Evolutionary conservation across 2,113 vertebrate genomes (phyloP).

Genomic region (Ceyx margarethae): DNA sequence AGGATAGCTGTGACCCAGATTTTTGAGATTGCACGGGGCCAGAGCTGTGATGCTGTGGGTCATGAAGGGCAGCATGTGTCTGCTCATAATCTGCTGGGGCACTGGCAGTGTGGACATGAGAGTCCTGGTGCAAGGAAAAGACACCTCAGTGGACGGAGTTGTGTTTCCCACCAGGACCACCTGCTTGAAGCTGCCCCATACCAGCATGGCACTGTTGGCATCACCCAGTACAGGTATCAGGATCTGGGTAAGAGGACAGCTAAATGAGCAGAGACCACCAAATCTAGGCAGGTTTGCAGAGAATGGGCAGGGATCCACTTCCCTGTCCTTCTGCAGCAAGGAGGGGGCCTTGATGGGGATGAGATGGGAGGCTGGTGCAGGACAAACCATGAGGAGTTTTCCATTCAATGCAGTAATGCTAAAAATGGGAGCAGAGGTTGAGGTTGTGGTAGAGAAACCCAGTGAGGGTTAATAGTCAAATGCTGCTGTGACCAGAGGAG

Average conservation of each 20-base stretch:
- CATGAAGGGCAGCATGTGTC: rapidly evolving
- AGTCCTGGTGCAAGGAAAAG: not conserved
- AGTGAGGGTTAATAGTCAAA: not conserved
- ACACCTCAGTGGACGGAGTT: not conserved
- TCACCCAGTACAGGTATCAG: rapidly evolving
- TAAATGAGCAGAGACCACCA: not conserved
- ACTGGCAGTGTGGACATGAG: not conserved
- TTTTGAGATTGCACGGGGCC: not conserved
- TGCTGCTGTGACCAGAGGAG: not conserved
- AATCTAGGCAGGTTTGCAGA: not conserved
- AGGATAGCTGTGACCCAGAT: not conserved
- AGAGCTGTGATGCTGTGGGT: not conserved
- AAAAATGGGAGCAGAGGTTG: not conserved
- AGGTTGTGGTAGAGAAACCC: not conserved
- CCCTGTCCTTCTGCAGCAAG: rapidly evolving
- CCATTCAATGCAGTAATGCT: rapidly evolving
- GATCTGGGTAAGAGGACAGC: not conserved
- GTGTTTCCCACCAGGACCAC: rapidly evolving
- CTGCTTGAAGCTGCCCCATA: not conserved
- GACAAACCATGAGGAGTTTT: rapidly evolving
- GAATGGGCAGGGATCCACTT: not conserved
- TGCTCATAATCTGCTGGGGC: not conserved
- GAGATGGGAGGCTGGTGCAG: not conserved
- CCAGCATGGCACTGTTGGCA: not conserved
- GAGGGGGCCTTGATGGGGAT: not conserved